Evolutionary conservation across 2,888 invertebrate species (phyloP).

Genomic region (Lepetodrilus schrolli): DNA sequence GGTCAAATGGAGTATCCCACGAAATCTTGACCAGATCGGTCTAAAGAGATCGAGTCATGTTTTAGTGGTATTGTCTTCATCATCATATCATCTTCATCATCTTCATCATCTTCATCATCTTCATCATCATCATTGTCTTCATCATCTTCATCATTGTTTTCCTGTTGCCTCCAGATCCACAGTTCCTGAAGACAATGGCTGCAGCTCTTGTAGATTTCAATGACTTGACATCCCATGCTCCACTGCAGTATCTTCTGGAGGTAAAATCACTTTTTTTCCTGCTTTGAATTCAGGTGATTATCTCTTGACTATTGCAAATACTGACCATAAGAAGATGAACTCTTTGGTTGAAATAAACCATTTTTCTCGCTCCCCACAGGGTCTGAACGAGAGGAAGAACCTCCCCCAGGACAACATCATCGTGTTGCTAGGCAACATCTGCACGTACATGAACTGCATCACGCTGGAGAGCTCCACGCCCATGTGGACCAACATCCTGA

Average conservation of each 20-base stretch:
- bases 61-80: too few species aligned
- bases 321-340: not conserved
- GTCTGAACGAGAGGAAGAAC: slow-evolving; percentile 86
- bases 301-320: not conserved
- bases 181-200: slow-evolving; percentile 95
- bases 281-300: not conserved
- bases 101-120: too few species aligned
- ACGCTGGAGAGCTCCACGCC: slow-evolving; percentile 85
- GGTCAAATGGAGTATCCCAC: too few species aligned
- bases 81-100: too few species aligned
- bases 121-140: too few species aligned
- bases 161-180: slow-evolving; percentile 79
- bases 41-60: too few species aligned
- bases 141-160: too few species aligned
- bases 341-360: not conserved
- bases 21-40: not conserved
- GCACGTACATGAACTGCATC: slow-evolving; percentile 93
- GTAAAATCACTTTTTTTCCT: slow-evolving; percentile 73
- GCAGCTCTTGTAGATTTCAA: slow-evolving; percentile 95
- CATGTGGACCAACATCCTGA: slow-evolving; percentile 87
- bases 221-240: slow-evolving; percentile 94
- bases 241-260: slow-evolving; percentile 92
- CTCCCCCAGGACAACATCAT: slow-evolving; percentile 81
- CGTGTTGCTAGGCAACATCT: slow-evolving; percentile 90
- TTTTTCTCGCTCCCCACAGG: slow-evolving; percentile 70